These are phyloP conservation scores for Alsophila aescularia DNA, from an alignment of 2,888 invertebrate genomes.

Conservation along the genomic window DNA sequence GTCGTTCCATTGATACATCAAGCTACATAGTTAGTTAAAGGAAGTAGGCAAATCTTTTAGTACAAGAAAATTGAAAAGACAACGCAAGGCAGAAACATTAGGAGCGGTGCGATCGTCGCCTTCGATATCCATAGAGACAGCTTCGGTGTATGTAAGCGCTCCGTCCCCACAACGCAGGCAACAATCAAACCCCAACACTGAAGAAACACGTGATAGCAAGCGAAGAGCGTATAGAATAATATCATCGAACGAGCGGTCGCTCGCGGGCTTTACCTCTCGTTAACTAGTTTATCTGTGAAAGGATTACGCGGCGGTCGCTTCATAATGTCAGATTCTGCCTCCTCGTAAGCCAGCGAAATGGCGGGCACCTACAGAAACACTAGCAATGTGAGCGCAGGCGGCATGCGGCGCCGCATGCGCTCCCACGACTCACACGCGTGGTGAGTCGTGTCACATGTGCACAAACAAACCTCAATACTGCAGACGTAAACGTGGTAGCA, in stretches of 20 bases:
- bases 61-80: constrained; percentile 70
- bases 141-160: constrained; percentile 61
- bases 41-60: constrained; percentile 67
- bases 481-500: constrained; percentile 81
- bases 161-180: constrained; percentile 74
- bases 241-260: constrained; percentile 73
- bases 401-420: constrained; percentile 32
- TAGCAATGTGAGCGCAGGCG: constrained; percentile 76
- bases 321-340: constrained; percentile 99
- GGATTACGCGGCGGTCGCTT: constrained; percentile 99
- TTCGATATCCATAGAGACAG: constrained; percentile 70
- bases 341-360: constrained; percentile 99
- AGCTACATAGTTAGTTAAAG: constrained; percentile 62
- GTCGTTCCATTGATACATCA: constrained; percentile 73
- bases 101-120: constrained; percentile 80
- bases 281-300: constrained; percentile 98
- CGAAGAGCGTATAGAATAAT: constrained; percentile 81
- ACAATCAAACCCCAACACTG: constrained; percentile 78
- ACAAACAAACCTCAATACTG: constrained; percentile 78
- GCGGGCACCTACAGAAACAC: constrained; percentile 94
- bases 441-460: too few relatives aligned
- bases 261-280: constrained; percentile 93
- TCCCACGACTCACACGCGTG: too few relatives aligned
- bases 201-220: constrained; percentile 82
- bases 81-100: constrained; percentile 76